phyloP scores from a whole-genome alignment of 2,797 vertebrate species.

The Eulemur rubriventer region DNA sequence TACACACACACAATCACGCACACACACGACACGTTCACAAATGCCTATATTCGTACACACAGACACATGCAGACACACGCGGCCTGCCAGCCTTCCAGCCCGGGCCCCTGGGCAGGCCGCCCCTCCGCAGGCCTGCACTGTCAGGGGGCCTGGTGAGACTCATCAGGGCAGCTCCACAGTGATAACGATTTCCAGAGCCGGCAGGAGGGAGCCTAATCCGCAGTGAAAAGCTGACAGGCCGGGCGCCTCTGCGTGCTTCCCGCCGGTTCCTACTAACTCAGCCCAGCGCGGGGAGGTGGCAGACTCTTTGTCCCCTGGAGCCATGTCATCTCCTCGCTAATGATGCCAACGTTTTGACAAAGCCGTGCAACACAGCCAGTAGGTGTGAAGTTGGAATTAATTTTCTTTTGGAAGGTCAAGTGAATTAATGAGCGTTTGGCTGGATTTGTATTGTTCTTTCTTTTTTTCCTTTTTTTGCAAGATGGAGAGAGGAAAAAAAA shows the following conservation, averaged over 20 bases:
- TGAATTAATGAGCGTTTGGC: slow-evolving; percentile 84
- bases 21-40: background rate
- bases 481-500: too few relatives aligned
- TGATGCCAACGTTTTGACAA: slow-evolving; percentile 87
- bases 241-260: slow-evolving; percentile 81
- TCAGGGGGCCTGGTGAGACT: slow-evolving; percentile 83
- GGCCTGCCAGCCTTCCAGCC: slow-evolving; percentile 56
- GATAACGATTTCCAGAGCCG: slow-evolving; percentile 86
- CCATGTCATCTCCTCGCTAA: slow-evolving; percentile 85
- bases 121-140: slow-evolving; percentile 81
- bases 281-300: slow-evolving; percentile 83
- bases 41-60: background rate
- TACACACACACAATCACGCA: background rate
- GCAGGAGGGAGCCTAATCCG: slow-evolving; percentile 91
- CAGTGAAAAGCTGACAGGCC: slow-evolving; percentile 96
- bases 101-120: slow-evolving; percentile 70
- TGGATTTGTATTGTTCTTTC: slow-evolving; percentile 49
- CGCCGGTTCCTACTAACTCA: slow-evolving; percentile 85
- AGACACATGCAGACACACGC: background rate
- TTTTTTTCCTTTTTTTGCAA: background rate
- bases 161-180: slow-evolving; percentile 76
- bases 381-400: slow-evolving; percentile 89
- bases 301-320: slow-evolving; percentile 86
- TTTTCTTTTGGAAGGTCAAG: slow-evolving; percentile 87
- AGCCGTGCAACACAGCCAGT: slow-evolving; percentile 84